Evolutionary conservation across 2,888 invertebrate species (phyloP).

Genomic region (Chrysotoxum bicinctum): DNA sequence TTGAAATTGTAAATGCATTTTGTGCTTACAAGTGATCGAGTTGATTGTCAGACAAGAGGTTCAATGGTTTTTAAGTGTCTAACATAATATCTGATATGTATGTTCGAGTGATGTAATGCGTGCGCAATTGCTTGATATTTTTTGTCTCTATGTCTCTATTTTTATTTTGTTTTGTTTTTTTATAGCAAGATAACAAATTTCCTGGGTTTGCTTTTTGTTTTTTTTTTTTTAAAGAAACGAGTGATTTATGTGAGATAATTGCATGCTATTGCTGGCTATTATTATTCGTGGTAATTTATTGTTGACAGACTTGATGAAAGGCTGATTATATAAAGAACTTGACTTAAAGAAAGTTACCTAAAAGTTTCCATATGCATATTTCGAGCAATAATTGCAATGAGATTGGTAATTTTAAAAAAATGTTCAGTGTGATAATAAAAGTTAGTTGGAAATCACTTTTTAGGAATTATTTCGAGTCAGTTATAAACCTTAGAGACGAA

Average conservation of each 20-base stretch:
- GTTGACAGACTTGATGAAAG: slow-evolving; percentile 3
- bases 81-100: not conserved
- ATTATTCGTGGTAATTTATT: slow-evolving; percentile 13
- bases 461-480: too few species aligned
- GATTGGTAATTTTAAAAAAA: not conserved
- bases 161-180: not conserved
- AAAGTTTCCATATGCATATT: not conserved
- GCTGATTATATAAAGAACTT: not conserved
- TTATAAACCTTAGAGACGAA: too few species aligned
- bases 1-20: slow-evolving; percentile 26
- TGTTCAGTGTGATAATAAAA: not conserved
- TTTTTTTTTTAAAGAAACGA: not conserved
- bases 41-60: slow-evolving; percentile 31
- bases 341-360: not conserved
- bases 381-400: not conserved
- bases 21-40: slow-evolving; percentile 9
- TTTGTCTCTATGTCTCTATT: not conserved
- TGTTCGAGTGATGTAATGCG: slow-evolving; percentile 14
- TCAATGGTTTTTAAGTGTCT: slow-evolving; percentile 19
- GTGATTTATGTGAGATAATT: slow-evolving; percentile 20
- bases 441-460: not conserved
- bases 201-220: not conserved
- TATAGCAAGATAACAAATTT: not conserved
- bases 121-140: not conserved
- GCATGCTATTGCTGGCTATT: not conserved